phyloP scores from a whole-genome alignment of 2,113 vertebrate genomes.

The Chiloscyllium plagiosum region DNA sequence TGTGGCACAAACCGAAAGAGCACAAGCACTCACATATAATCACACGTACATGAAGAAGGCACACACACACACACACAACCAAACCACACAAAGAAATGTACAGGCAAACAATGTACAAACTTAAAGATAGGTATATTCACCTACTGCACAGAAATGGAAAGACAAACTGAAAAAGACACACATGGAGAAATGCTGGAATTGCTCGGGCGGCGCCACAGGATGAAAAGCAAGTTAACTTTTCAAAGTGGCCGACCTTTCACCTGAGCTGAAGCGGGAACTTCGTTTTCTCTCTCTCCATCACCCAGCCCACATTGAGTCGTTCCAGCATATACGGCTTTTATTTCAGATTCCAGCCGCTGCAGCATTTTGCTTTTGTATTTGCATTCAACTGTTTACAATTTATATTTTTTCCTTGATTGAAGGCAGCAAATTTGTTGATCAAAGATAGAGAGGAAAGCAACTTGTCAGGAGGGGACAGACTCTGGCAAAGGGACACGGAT shows the following conservation, averaged over 20 bases:
- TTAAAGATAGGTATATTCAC: background rate
- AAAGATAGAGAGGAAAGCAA: background rate
- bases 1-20: background rate
- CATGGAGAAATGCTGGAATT: background rate
- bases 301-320: background rate
- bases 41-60: background rate
- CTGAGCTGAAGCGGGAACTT: background rate
- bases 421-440: background rate
- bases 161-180: background rate
- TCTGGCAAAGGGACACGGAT: background rate
- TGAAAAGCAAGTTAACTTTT: background rate
- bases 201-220: too few species aligned
- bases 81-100: background rate
- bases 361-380: too few species aligned
- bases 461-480: background rate
- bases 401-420: background rate
- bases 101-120: background rate
- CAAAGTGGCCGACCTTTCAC: too few species aligned
- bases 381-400: background rate
- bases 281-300: background rate
- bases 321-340: background rate
- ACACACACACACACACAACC: background rate
- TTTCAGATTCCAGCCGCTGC: background rate
- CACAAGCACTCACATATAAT: background rate
- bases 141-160: background rate